Percentiles rank a stretch among this genome's conserved stretches.
Conservation (phyloP, 2,113 vertebrate species). For the Hemibagrus wyckioides region DNA sequence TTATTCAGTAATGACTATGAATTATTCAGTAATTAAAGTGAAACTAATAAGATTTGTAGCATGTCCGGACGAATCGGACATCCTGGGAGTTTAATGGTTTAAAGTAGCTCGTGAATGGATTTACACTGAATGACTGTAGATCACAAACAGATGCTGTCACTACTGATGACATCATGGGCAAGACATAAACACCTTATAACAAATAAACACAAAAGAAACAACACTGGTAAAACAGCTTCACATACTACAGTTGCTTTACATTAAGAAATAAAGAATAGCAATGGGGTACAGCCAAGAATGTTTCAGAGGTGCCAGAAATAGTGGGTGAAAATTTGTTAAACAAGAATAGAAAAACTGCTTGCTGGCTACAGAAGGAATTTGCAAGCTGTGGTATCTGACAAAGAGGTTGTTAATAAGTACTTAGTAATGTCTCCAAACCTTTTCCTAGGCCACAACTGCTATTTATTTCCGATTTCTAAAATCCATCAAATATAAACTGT, state of each 20-base stretch:
- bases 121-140: background rate
- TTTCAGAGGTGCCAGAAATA: background rate
- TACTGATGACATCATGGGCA: background rate
- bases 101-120: background rate
- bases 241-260: background rate
- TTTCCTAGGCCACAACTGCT: background rate
- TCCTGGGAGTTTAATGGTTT: background rate
- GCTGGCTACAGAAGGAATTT: background rate
- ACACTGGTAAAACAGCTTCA: background rate
- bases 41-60: background rate
- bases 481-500: background rate
- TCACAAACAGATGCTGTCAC: background rate
- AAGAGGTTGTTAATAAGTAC: background rate
- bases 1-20: background rate
- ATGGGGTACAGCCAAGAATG: background rate
- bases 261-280: background rate
- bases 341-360: background rate
- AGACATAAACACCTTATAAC: background rate
- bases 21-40: background rate
- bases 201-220: background rate
- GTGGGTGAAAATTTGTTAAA: background rate
- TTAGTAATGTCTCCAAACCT: background rate
- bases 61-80: background rate
- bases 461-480: background rate
- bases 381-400: background rate